Conservation (phyloP, 2,113 vertebrate species). For the Todiramphus chloris region DNA sequence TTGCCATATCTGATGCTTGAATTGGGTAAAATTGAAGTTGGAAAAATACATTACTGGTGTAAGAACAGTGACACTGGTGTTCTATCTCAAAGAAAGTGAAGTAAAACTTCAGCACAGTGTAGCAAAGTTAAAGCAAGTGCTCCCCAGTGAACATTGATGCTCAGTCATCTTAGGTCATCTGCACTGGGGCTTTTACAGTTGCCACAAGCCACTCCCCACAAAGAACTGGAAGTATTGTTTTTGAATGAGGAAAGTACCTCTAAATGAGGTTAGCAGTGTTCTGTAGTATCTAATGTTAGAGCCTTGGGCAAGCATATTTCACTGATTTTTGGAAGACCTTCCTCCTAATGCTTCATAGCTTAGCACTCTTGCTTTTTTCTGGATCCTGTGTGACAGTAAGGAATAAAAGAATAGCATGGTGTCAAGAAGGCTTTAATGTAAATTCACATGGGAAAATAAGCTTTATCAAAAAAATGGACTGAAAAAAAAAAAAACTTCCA, state of each 20-base stretch:
- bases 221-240: not conserved
- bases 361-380: not conserved
- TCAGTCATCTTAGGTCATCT: not conserved
- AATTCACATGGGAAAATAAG: not conserved
- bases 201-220: accelerated
- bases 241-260: not conserved
- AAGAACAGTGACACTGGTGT: not conserved
- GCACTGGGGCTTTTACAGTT: accelerated
- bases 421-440: not conserved
- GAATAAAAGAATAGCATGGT: not conserved
- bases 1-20: not conserved
- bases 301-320: not conserved
- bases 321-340: not conserved
- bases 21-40: not conserved
- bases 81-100: not conserved
- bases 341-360: not conserved
- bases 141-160: not conserved
- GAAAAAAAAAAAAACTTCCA: not conserved
- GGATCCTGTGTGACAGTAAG: not conserved
- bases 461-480: not conserved
- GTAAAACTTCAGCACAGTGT: not conserved
- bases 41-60: not conserved
- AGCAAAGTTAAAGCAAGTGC: not conserved
- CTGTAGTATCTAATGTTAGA: not conserved
- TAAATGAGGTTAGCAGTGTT: not conserved